Evolutionary conservation across 30 jellyfish, hydroid and myxozoan species (phyloP).

Genomic region (Nemopilema nomurai): DNA sequence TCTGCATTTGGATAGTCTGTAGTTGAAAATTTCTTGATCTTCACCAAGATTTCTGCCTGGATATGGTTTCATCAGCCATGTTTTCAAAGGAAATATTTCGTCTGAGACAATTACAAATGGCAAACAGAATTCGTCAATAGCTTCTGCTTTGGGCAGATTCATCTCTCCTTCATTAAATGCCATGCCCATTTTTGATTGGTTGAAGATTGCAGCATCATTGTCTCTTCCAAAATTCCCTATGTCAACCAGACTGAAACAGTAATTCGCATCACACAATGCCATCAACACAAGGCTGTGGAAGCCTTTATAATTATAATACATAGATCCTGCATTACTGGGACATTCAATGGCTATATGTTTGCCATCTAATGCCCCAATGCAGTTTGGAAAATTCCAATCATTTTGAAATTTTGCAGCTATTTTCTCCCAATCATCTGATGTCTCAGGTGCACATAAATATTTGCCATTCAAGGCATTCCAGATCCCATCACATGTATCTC

Average conservation of each 20-base stretch:
- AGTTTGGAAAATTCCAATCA: slow-evolving; percentile 71
- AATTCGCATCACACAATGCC: slow-evolving; percentile 85
- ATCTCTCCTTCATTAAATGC: slow-evolving; percentile 3
- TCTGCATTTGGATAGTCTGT: slow-evolving; percentile 23
- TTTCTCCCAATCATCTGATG: slow-evolving; percentile 70
- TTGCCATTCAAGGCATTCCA: slow-evolving; percentile 34
- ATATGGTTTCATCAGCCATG: slow-evolving; percentile 34
- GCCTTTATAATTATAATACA: slow-evolving; percentile 49
- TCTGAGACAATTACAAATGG: slow-evolving; percentile 60
- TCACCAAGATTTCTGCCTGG: slow-evolving; percentile 20
- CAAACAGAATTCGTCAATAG: background rate
- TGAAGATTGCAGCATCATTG: slow-evolving; percentile 28
- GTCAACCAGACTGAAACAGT: slow-evolving; percentile 66
- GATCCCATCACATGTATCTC: slow-evolving; percentile 54
- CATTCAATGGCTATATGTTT: slow-evolving; percentile 74
- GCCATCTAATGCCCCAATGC: slow-evolving; percentile 79
- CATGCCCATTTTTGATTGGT: slow-evolving; percentile 14
- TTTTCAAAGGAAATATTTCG: slow-evolving; percentile 18
- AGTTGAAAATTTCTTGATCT: slow-evolving; percentile 3
- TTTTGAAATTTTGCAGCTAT: slow-evolving; percentile 25
- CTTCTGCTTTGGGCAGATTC: slow-evolving; percentile 23
- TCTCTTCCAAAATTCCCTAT: slow-evolving; percentile 56
- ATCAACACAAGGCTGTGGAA: slow-evolving; percentile 62
- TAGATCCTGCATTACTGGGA: slow-evolving; percentile 49
- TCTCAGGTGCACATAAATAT: slow-evolving; percentile 23